phyloP scores from a whole-genome alignment of 2,888 invertebrate genomes.

The Cephonodes hylas region DNA sequence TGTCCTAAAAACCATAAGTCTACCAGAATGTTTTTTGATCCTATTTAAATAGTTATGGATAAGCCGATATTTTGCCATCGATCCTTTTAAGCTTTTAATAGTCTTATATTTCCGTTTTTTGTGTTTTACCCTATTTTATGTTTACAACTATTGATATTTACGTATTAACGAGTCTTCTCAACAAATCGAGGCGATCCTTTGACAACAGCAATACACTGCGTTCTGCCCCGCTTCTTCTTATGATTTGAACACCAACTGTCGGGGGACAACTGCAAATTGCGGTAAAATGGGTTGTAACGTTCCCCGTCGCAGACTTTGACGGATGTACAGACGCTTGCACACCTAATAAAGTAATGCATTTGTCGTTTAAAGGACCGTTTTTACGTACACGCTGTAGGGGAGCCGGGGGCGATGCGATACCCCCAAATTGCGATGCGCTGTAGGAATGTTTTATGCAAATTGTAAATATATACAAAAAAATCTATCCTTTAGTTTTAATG shows the following conservation, averaged over 20 bases:
- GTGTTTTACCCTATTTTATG: too few relatives aligned
- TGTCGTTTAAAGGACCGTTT: constrained; percentile 25
- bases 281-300: constrained; percentile 69
- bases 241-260: constrained; percentile 27
- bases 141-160: too few relatives aligned
- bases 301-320: constrained; percentile 67
- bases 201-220: background rate
- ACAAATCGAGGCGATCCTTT: too few relatives aligned
- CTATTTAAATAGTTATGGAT: too few relatives aligned
- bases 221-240: constrained; percentile 23
- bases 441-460: background rate
- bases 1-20: too few relatives aligned
- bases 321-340: constrained; percentile 65
- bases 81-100: too few relatives aligned
- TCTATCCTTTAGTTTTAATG: background rate
- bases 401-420: background rate
- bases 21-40: too few relatives aligned
- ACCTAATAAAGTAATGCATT: constrained; percentile 77
- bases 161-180: too few relatives aligned
- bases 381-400: constrained; percentile 17
- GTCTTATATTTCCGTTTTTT: too few relatives aligned
- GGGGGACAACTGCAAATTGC: constrained; percentile 66
- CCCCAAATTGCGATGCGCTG: background rate
- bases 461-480: background rate
- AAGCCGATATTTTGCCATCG: too few relatives aligned